Evolutionary conservation across 1,140 invertebrate species (phyloP).

Genomic region (Chironomus striatipennis): DNA sequence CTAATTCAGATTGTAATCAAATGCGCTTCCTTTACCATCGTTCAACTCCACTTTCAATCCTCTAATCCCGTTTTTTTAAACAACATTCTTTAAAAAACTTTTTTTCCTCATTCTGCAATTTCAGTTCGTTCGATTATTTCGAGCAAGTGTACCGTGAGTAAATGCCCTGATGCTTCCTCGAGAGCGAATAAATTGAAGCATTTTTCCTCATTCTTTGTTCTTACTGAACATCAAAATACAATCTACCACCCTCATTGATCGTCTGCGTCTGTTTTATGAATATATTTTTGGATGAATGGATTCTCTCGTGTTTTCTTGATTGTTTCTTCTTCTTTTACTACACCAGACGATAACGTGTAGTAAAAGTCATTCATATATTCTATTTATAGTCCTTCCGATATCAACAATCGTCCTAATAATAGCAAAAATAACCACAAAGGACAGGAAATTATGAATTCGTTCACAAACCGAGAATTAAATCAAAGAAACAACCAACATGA

Average conservation of each 20-base stretch:
- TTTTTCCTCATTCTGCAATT: not conserved
- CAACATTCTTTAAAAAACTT: not conserved
- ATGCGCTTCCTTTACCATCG: not conserved
- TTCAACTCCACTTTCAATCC: not conserved
- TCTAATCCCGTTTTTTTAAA: not conserved
- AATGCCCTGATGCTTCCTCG: not conserved
- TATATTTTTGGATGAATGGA: slow-evolving; percentile 9
- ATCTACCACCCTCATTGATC: slow-evolving; percentile 12
- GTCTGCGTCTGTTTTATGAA: not conserved
- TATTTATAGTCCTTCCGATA: too few species aligned
- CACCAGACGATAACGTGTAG: too few species aligned
- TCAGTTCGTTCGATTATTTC: not conserved
- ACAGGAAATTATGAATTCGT: not conserved
- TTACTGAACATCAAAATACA: not conserved
- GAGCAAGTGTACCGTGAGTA: slow-evolving; percentile 18
- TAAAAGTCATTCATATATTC: too few species aligned
- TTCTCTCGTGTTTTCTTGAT: not conserved
- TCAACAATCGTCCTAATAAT: too few species aligned
- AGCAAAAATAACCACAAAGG: not conserved
- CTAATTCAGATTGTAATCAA: too few species aligned
- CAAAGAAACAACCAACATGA: not conserved
- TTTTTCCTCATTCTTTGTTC: not conserved
- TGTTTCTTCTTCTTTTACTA: not conserved
- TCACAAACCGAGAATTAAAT: not conserved
- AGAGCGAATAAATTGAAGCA: not conserved